Conservation (phyloP, 2,113 vertebrate genomes). For the Monopterus albus region DNA sequence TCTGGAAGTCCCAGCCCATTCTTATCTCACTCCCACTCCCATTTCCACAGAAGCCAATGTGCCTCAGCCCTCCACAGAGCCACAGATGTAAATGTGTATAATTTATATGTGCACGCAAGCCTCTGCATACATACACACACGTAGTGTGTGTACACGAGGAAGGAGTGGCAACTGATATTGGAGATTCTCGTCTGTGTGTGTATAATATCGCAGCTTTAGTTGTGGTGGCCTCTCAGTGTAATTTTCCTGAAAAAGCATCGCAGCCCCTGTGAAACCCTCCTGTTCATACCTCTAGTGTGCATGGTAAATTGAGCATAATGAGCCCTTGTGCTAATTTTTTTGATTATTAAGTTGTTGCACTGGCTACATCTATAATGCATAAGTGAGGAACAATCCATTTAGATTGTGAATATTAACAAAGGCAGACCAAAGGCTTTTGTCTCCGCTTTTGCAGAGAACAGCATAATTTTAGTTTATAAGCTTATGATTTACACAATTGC, state of each 20-base stretch:
- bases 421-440: not conserved
- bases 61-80: constrained; percentile 16
- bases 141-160: constrained; percentile 1
- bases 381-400: constrained; percentile 28
- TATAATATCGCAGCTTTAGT: not conserved
- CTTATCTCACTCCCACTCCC: constrained; percentile 63
- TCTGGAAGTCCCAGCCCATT: constrained; percentile 52
- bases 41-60: constrained; percentile 62
- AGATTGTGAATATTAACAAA: constrained; percentile 20
- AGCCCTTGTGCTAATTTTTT: constrained; percentile 7
- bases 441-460: not conserved
- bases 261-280: not conserved
- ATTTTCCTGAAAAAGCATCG: constrained; percentile 34
- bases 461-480: constrained; percentile 5
- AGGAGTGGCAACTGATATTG: not conserved
- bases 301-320: constrained; percentile 27
- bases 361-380: constrained; percentile 40
- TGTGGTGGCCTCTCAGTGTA: not conserved
- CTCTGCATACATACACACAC: too few relatives aligned
- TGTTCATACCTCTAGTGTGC: not conserved
- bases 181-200: constrained; percentile 30
- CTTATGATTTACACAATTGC: not conserved
- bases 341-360: constrained; percentile 27
- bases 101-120: not conserved
- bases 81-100: constrained; percentile 2